A percentile compares a stretch with the other conserved stretches of the same genome.
phyloP scores from a whole-genome alignment of 2,888 invertebrate genomes.

The Drosophila siamana region DNA sequence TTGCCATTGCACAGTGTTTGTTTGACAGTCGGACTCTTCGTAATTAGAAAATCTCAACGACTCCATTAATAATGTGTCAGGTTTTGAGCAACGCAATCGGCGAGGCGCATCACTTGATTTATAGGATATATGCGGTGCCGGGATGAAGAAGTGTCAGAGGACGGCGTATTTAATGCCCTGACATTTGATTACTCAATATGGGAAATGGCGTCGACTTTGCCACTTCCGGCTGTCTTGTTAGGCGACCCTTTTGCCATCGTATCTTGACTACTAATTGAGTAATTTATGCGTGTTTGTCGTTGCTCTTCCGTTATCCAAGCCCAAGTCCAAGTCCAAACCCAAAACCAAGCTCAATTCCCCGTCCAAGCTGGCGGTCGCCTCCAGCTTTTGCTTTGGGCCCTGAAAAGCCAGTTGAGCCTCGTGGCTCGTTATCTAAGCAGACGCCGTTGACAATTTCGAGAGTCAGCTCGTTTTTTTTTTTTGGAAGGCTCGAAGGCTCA shows the following conservation, averaged over 20 bases:
- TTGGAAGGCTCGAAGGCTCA: conserved; percentile 13
- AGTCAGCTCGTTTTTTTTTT: conserved; percentile 59
- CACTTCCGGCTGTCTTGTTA: conserved; percentile 56
- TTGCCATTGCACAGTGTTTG: neutral
- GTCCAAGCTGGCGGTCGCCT: conserved; percentile 4
- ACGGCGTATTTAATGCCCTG: conserved; percentile 54
- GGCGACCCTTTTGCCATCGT: conserved; percentile 47
- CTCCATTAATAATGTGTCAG: conserved; percentile 56
- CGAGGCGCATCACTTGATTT: conserved; percentile 43
- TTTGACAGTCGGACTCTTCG: conserved; percentile 10
- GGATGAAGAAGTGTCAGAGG: conserved; percentile 2
- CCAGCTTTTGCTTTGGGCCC: conserved; percentile 15
- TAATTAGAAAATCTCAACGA: conserved; percentile 60
- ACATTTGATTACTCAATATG: conserved; percentile 71
- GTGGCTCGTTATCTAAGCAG: conserved; percentile 57
- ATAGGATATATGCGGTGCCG: conserved; percentile 11
- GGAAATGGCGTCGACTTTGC: conserved; percentile 44
- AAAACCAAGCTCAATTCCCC: conserved; percentile 15
- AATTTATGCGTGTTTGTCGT: conserved; percentile 76
- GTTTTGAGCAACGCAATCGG: conserved; percentile 38
- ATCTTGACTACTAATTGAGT: conserved; percentile 76
- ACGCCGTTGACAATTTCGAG: conserved; percentile 56
- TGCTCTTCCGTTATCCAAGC: conserved; percentile 30
- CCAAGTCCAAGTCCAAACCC: neutral
- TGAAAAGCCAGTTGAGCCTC: conserved; percentile 56